Base-by-base conservation (phyloP, 2,888 invertebrate genomes). In the Clanis bilineata region DNA sequence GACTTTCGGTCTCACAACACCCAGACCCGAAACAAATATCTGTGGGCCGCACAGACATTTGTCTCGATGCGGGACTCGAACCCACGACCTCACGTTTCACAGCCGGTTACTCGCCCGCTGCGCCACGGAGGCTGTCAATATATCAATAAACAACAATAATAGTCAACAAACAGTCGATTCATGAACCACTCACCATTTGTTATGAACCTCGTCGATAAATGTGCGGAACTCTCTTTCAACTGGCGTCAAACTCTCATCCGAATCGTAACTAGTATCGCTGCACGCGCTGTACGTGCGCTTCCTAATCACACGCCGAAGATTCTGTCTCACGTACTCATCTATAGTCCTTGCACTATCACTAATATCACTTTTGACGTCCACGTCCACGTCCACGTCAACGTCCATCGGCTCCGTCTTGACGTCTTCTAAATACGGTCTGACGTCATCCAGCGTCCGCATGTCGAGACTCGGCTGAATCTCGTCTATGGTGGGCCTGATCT, bases 151-250 rank as follows among this genome's bases (percentile, higher is more conserved):
- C 6, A 58, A 57, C 21, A 32, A 22, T 55, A n/a, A 55, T 36
- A 57, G 9, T 28, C 18, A 7, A 21, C 28, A n/a, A 2, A 54
- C 15, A 54, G 15, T 25, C 54, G 32, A 15, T 21, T 47, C n/a
- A 61, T 43, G 0, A 39, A 36, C 0, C 15, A 54, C 90, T 85
- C 67, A 92, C 92, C 92, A 92, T 83, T 90, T 88, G 70, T 82
- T 85, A 73, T 87, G 85, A 58, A 93, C 90, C 62, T 92, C 90
- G 57, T 85, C 80, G 67, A 90, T 84, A 47, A 92, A 90, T 72
- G 80, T 79, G 66, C 88, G 86, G 67, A 92, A 92, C 74, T 90
- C 88, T 68, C 73, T 76, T 71, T 92, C 92, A 0, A 86, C 90
- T 0, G 92, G 91, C 62, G 85, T 83, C 67, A 92, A 63, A 60